phyloP scores from a whole-genome alignment of 1,140 invertebrate species.

The Calliphora vicina region DNA sequence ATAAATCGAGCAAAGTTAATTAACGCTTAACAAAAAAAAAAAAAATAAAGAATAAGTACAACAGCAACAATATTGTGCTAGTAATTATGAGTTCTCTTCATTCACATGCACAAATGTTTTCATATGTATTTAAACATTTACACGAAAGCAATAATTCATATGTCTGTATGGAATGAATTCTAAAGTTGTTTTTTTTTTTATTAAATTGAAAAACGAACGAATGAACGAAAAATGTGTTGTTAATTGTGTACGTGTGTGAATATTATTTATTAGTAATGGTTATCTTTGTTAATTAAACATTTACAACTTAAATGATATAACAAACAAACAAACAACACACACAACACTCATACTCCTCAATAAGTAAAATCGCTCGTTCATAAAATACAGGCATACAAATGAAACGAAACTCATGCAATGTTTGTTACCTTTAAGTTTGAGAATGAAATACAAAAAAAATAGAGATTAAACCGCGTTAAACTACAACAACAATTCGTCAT shows the following conservation, averaged over 20 bases:
- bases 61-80: neutral
- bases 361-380: too few species aligned
- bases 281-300: slow-evolving; percentile 18
- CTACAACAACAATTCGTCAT: neutral
- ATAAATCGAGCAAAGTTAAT: neutral
- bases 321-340: neutral
- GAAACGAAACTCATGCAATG: neutral
- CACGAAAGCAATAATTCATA: neutral
- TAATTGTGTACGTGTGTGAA: neutral
- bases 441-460: neutral
- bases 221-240: too few species aligned
- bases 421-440: neutral
- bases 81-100: slow-evolving; percentile 19
- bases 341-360: neutral
- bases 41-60: neutral
- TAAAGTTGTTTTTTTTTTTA: neutral
- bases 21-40: slow-evolving; percentile 12
- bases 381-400: too few species aligned
- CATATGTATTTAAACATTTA: too few species aligned
- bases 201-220: too few species aligned
- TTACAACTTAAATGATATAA: neutral
- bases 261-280: neutral
- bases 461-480: neutral
- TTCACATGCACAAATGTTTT: slow-evolving; percentile 15
- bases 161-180: neutral